Evolutionary conservation across 2,888 invertebrate species (phyloP).

Genomic region (Dryadula phaetusa): DNA sequence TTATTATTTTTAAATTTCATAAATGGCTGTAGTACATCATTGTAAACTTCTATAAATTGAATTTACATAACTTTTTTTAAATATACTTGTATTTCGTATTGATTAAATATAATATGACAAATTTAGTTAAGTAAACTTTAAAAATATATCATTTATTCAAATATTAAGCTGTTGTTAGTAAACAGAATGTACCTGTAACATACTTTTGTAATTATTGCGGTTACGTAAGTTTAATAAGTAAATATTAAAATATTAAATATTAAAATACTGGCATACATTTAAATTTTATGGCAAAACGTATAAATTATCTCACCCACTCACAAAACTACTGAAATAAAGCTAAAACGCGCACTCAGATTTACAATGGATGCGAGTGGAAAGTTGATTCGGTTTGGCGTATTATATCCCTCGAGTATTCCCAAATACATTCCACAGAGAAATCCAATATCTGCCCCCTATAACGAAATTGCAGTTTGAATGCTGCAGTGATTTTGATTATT

Average conservation of each 20-base stretch:
- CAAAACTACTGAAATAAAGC: conserved; percentile 49
- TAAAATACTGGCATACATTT: not conserved
- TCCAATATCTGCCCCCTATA: conserved; percentile 74
- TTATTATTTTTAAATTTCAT: too few relatives aligned
- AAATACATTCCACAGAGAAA: conserved; percentile 67
- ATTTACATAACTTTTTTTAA: not conserved
- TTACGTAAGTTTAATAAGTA: too few relatives aligned
- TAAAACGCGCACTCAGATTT: conserved; percentile 46
- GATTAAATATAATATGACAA: too few relatives aligned
- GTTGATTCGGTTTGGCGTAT: conserved; percentile 66
- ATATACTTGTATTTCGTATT: too few relatives aligned
- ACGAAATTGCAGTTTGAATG: conserved; percentile 77
- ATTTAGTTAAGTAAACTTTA: too few relatives aligned
- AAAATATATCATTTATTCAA: too few relatives aligned
- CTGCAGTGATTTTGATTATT: conserved; percentile 77
- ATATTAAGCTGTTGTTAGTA: too few relatives aligned
- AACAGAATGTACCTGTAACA: not conserved
- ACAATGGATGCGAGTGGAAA: conserved; percentile 59
- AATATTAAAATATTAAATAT: not conserved
- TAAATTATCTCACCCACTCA: conserved; percentile 34
- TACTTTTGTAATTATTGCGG: too few relatives aligned
- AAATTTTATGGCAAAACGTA: not conserved
- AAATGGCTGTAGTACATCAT: too few relatives aligned
- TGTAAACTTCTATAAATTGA: not conserved
- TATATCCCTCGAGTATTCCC: conserved; percentile 64